Percentiles rank a stretch among this genome's conserved stretches.
These are phyloP conservation scores for Nymphalis io DNA, from an alignment of 1,140 invertebrate species.

Conservation along the genomic window DNA sequence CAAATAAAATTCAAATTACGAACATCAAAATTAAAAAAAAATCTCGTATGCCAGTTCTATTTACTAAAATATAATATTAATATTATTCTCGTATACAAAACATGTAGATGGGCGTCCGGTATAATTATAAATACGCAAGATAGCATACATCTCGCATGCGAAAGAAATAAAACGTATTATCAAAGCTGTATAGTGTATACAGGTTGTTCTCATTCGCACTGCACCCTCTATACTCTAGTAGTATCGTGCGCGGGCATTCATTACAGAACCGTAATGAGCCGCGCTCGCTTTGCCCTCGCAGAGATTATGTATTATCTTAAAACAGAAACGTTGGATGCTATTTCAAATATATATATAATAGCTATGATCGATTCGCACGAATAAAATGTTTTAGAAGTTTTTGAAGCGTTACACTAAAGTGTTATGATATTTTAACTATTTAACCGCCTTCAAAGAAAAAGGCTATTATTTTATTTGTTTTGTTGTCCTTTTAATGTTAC, in stretches of 20 bases:
- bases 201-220: conserved; percentile 36
- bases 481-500: too few species aligned
- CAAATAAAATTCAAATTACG: too few species aligned
- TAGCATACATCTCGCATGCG: conserved; percentile 7
- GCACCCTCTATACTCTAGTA: conserved; percentile 23
- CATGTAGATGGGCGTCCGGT: background rate
- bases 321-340: background rate
- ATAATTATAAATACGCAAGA: background rate
- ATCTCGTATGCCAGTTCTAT: background rate
- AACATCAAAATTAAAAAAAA: background rate
- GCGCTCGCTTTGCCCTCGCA: conserved; percentile 30
- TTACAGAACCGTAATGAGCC: conserved; percentile 59
- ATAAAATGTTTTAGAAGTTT: too few species aligned
- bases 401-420: too few species aligned
- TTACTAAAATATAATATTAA: background rate
- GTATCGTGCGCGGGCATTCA: conserved; percentile 63
- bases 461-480: too few species aligned
- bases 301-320: background rate
- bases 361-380: too few species aligned
- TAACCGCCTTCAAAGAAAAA: too few species aligned
- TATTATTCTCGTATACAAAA: background rate
- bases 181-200: conserved; percentile 31
- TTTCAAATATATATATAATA: too few species aligned
- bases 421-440: too few species aligned
- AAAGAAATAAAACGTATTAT: conserved; percentile 25